Conservation (phyloP, 2,888 invertebrate genomes). For the Eumerus sabulonum region DNA sequence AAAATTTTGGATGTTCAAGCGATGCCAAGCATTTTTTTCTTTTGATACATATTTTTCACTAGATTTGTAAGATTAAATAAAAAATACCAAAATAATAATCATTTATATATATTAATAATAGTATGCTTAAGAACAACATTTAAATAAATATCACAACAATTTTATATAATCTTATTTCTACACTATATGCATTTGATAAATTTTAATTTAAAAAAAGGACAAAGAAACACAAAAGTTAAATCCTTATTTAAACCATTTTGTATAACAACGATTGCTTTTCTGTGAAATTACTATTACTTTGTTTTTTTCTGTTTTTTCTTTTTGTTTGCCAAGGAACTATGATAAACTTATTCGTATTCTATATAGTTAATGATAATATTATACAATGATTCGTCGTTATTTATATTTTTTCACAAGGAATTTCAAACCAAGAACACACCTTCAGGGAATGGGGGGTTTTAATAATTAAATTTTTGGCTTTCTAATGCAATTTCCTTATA, state of each 20-base stretch:
- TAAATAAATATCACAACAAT: conserved; percentile 65
- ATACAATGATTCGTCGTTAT: no score
- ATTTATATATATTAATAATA: conserved; percentile 42
- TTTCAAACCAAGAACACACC: conserved; percentile 60
- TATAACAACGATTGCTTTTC: conserved; percentile 63
- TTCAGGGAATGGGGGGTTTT: conserved; percentile 30
- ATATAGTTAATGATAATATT: conserved; percentile 46
- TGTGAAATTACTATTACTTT: conserved; percentile 37
- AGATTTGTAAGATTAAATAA: conserved; percentile 31
- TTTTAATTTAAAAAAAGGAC: neutral
- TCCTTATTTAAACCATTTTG: conserved; percentile 27
- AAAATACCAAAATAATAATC: conserved; percentile 47
- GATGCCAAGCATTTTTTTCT: conserved; percentile 71
- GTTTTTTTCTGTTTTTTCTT: no score
- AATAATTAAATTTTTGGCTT: conserved; percentile 16
- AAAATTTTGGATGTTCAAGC: conserved; percentile 67
- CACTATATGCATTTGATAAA: conserved; percentile 55
- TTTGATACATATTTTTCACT: conserved; percentile 53
- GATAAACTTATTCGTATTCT: conserved; percentile 67
- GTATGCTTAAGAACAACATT: conserved; percentile 47
- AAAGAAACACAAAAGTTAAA: neutral
- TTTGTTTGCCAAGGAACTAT: conserved; percentile 68
- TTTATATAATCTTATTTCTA: conserved; percentile 51
- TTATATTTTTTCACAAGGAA: no score
- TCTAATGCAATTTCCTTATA: conserved; percentile 48